Conservation (phyloP, 1,140 invertebrate species). For the Oscheius sp. region DNA sequence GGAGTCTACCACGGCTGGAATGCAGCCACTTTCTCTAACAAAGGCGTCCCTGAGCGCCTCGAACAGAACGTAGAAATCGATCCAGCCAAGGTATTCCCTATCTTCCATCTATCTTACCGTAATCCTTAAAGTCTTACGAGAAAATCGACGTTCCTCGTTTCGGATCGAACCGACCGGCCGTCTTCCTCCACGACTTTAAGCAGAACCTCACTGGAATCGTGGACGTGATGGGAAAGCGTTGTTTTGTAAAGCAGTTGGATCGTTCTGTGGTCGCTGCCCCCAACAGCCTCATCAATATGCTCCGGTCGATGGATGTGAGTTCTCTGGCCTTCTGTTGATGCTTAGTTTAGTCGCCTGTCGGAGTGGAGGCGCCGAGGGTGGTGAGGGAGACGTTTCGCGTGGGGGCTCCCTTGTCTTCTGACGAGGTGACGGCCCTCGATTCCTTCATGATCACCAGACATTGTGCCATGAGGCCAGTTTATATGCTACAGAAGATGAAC, state of each 20-base stretch:
- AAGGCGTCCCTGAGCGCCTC: conserved; percentile 55
- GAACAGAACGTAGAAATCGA: conserved; percentile 58
- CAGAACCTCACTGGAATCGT: conserved; percentile 64
- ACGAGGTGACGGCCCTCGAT: conserved; percentile 40
- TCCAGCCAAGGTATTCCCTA: conserved; percentile 33
- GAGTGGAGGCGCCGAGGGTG: conserved; percentile 57
- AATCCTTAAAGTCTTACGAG: conserved; percentile 52
- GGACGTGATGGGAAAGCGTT: conserved; percentile 56
- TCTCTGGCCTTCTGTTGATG: not conserved
- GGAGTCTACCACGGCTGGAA: conserved; percentile 34
- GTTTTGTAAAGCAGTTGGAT: conserved; percentile 62
- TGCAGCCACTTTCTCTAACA: conserved; percentile 28
- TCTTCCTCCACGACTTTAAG: conserved; percentile 62
- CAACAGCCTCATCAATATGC: conserved; percentile 61
- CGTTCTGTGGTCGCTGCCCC: conserved; percentile 59
- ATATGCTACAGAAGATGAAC: conserved; percentile 23
- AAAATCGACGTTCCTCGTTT: conserved; percentile 61
- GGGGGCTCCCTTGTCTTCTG: conserved; percentile 40
- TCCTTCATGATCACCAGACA: conserved; percentile 52
- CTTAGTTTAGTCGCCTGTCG: conserved; percentile 57
- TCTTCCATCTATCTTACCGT: not conserved
- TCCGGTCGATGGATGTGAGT: conserved; percentile 60
- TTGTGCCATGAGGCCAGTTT: conserved; percentile 39
- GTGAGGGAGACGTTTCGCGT: conserved; percentile 59
- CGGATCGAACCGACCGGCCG: conserved; percentile 58